Evolutionary conservation across 2,888 invertebrate species (phyloP).

Genomic region (Drosophila glabriapex): DNA sequence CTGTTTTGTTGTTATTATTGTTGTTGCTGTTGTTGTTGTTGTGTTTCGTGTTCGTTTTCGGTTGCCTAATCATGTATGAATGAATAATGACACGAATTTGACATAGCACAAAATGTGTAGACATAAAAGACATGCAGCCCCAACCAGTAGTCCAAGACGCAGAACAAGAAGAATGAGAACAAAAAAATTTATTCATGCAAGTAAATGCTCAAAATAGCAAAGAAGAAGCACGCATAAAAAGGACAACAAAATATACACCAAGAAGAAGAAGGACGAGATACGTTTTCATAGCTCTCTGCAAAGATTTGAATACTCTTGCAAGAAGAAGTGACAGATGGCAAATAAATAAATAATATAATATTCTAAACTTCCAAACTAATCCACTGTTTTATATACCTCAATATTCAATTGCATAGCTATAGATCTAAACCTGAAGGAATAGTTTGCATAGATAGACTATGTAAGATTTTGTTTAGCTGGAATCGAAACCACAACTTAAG

Average conservation of each 20-base stretch:
- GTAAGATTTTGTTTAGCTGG: not conserved
- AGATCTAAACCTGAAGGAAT: not conserved
- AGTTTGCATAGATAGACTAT: not conserved
- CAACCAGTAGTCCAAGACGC: not conserved
- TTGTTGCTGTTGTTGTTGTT: slow-evolving; percentile 9
- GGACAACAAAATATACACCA: slow-evolving; percentile 21
- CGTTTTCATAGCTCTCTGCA: not conserved
- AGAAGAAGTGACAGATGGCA: not conserved
- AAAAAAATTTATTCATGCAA: slow-evolving; percentile 75
- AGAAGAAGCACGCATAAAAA: slow-evolving; percentile 19
- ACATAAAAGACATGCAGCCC: slow-evolving; percentile 64
- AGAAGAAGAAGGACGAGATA: slow-evolving; percentile 1
- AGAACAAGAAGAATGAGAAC: not conserved
- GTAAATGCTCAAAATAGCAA: slow-evolving; percentile 63
- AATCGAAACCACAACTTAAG: not conserved
- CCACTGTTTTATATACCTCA: not conserved
- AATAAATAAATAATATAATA: not conserved
- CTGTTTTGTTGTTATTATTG: slow-evolving; percentile 35
- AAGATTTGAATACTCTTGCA: slow-evolving; percentile 9
- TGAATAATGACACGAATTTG: slow-evolving; percentile 82
- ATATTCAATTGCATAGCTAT: not conserved
- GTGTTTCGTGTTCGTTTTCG: slow-evolving; percentile 21
- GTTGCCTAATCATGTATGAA: slow-evolving; percentile 80
- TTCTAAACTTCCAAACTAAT: not conserved
- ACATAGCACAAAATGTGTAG: slow-evolving; percentile 70